Conservation (phyloP, 2,113 vertebrate species). For the Catharus minimus region DNA sequence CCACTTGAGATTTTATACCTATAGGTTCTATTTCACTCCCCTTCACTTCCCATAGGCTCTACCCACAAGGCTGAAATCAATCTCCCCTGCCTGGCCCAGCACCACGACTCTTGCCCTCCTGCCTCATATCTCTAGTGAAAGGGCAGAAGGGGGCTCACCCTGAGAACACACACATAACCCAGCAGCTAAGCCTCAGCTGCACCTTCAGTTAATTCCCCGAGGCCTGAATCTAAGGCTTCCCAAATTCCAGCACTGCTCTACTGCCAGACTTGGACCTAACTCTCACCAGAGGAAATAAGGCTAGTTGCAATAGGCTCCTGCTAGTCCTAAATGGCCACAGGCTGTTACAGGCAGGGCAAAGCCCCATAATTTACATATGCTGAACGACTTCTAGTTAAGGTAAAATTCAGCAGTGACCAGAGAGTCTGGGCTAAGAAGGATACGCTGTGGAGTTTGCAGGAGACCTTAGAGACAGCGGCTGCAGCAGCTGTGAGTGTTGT, state of each 20-base stretch:
- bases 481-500: neutral
- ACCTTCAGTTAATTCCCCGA: neutral
- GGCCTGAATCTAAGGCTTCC: neutral
- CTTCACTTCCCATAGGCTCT: neutral
- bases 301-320: neutral
- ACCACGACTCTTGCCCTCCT: neutral
- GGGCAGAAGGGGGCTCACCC: neutral
- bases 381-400: neutral
- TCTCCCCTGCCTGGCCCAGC: neutral
- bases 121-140: neutral
- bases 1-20: fast-evolving
- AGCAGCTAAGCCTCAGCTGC: neutral
- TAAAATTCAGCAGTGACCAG: neutral
- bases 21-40: neutral
- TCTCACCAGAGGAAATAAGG: neutral
- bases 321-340: neutral
- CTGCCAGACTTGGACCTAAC: neutral
- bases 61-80: neutral
- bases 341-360: neutral
- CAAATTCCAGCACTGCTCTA: neutral
- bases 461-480: neutral
- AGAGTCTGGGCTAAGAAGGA: neutral
- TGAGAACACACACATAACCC: fast-evolving
- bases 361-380: neutral
- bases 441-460: neutral